Conservation (phyloP, 2,113 vertebrate genomes). For the Lanius ludovicianus region DNA sequence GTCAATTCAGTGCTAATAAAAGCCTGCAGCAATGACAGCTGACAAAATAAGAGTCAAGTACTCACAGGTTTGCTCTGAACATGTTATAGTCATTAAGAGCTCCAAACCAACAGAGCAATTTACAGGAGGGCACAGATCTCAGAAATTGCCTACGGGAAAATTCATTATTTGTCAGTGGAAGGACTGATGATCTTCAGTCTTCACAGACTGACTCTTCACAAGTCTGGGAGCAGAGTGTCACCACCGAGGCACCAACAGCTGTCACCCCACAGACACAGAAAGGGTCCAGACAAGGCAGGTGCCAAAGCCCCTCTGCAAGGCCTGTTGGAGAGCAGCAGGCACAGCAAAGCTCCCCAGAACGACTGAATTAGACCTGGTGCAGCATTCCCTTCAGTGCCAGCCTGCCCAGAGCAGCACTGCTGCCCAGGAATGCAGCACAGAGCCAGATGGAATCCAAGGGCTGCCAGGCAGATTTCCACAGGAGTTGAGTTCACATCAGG, state of each 20-base stretch:
- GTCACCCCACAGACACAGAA: not conserved
- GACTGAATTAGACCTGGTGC: too few species aligned
- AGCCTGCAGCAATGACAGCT: not conserved
- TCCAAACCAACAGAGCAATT: not conserved
- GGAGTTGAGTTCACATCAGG: fast-evolving
- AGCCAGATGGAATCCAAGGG: not conserved
- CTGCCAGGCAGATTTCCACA: not conserved
- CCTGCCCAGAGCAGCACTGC: not conserved
- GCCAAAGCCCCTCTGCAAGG: not conserved
- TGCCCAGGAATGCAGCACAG: not conserved
- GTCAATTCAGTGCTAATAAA: not conserved
- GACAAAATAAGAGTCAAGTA: not conserved
- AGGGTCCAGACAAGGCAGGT: not conserved
- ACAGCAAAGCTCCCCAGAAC: not conserved
- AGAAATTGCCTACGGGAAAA: not conserved
- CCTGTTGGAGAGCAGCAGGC: not conserved
- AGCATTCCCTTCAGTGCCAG: not conserved
- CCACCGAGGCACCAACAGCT: not conserved
- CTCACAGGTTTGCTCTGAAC: not conserved
- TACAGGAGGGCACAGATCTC: not conserved
- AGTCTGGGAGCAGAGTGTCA: not conserved
- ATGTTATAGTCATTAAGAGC: not conserved
- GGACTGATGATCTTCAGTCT: not conserved
- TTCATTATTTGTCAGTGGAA: not conserved
- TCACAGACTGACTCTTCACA: not conserved